Base-by-base conservation (phyloP, 2,888 invertebrate genomes). In the Polyommatus iphigenia region DNA sequence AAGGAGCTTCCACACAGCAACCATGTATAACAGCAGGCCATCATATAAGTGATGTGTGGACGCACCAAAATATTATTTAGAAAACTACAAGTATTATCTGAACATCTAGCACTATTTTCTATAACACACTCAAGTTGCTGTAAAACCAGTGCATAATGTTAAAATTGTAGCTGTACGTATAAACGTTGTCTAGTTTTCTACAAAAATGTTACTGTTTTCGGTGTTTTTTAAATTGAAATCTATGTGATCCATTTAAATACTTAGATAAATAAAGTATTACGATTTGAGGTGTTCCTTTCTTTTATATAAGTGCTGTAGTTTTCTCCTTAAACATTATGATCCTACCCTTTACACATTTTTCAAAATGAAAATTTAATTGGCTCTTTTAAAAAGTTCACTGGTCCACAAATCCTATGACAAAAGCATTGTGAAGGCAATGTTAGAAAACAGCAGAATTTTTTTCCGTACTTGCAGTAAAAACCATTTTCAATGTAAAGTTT, bases 201-300 rank as follows among this genome's bases (percentile, higher is more conserved):
- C 76, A 78, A 78, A 78, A 79, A 79, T 79, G 81, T 82, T 82
- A 80, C 81, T 82, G 81, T 81, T 84, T 81, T 86, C 81, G 83
- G 82, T 85, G 86, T 86, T 85, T 86, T 85, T 84, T 79, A 80
- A 81, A 83, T 83, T 83, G 81, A 82, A 83, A 85, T 84, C 81
- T 82, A 84, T 84, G 85, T 86, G 83, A 84, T 85, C 85, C 81
- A 80, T 82, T 82, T 82, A 83, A 80, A 84, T 86, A 24, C 24
- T 24, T 24, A 86, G 86, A 85, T 85, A 84, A 85, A 86, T 78
- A 57, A 76, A 81, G 24, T 79, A 79, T 82, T 81, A 78, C 15
- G 20, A 13, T 41, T 46, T 29, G 13, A 15, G 32, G 24, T 72
- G 24, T 62, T 18, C 1, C 10, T 29, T 67, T 67, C 2, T 29